Evolutionary conservation across 2,888 invertebrate genomes (phyloP), one percentile per base, ranked within the genome.

Genomic region (Neoascia interrupta): DNA sequence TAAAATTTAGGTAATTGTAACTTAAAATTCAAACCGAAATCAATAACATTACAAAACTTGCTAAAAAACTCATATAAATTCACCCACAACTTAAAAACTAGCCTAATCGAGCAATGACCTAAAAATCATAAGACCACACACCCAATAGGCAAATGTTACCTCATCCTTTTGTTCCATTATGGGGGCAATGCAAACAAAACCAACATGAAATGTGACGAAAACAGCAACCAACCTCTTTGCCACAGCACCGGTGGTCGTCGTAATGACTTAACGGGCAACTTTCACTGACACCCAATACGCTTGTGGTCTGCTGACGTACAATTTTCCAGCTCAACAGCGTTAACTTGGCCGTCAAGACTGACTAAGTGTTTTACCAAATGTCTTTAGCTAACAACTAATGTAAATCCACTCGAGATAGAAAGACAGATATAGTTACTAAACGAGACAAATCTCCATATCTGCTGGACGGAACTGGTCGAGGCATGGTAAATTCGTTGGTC

Each of bases 121-220:
- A 60, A 26, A 54, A 19, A 60, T 34, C 45, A 64, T 60, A 64
- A 19, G 53, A 51, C 26, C 58, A 47, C 58, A 49, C 28, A 54
- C 76, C 47, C 41, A 64, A 60, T 45, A 64, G 41, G 60, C 70
- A 45, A 56, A 6, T 34, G 70, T 76, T 76, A 76, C 70, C 64
- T 63, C 26, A 76, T 66, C 56, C 51, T 15, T 28, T 34, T 47
- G 15, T 6, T 19, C 47, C 39, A 21, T 53, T 34, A 53, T 39
- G 47, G 8, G 10, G 18, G 37, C 63, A 74, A 69, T 26, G 36
- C 56, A 75, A 69, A 69, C 75, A 56, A 63, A 68, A 56, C 23
- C 28, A 68, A 31, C 28, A 18, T 28, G 41, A 63, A 54, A 39
- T 28, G 60, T 45, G 19, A 47, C 28, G 5, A 31, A 21, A 19